Percentiles rank a stretch among this genome's conserved stretches.
Conservation (phyloP, 2,888 invertebrate species). For the Gastracanthus pulcherrimus region DNA sequence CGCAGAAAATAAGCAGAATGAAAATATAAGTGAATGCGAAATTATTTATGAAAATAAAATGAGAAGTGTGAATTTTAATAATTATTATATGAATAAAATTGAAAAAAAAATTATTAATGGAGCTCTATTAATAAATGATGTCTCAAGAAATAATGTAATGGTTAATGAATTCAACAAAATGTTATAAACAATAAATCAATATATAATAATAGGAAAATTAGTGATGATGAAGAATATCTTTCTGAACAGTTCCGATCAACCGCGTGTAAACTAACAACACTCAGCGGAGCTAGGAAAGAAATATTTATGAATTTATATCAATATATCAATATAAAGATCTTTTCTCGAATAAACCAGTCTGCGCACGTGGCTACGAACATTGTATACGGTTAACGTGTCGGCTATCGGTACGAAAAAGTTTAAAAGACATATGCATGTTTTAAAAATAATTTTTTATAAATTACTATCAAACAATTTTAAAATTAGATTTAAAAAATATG, state of each 20-base stretch:
- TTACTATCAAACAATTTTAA: conserved; percentile 60
- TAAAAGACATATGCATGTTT: conserved; percentile 58
- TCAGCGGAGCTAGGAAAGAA: background rate
- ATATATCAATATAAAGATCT: conserved; percentile 13
- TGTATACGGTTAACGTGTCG: conserved; percentile 52
- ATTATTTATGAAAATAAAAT: background rate
- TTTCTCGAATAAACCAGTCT: background rate
- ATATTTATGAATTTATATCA: background rate
- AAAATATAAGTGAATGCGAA: background rate
- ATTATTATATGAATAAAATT: conserved; percentile 36
- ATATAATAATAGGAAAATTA: too few relatives aligned
- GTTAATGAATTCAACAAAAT: too few relatives aligned
- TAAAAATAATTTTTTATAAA: conserved; percentile 57
- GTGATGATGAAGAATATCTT: background rate
- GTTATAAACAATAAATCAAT: too few relatives aligned
- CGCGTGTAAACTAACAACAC: background rate
- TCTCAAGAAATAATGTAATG: conserved; percentile 22
- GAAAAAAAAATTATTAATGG: too few relatives aligned
- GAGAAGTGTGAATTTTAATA: background rate
- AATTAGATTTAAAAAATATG: conserved; percentile 60
- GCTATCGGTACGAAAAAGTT: conserved; percentile 62
- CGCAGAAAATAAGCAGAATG: background rate
- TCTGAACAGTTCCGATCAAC: background rate
- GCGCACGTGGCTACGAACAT: background rate
- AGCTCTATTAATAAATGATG: too few relatives aligned